Conservation (phyloP, 1,140 invertebrate genomes). For the Bombus superbus region DNA sequence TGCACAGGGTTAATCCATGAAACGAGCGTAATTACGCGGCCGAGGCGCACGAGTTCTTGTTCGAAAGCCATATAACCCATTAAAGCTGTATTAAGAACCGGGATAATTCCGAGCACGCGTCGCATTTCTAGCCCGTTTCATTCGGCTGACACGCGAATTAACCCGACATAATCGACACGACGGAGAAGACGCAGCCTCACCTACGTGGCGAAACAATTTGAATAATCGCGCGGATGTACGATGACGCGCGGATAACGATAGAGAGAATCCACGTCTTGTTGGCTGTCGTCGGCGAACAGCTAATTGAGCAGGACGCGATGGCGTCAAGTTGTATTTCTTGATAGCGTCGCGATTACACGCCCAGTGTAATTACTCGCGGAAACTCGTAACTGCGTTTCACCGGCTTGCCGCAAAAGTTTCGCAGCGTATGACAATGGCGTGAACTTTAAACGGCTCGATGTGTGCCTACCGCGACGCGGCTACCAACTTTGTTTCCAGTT, state of each 20-base stretch:
- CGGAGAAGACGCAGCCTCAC: too few relatives aligned
- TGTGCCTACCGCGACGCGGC: background rate
- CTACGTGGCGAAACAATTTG: conserved; percentile 11
- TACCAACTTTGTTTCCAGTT: background rate
- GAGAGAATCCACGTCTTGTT: background rate
- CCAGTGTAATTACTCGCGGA: conserved; percentile 2
- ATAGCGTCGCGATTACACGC: conserved; percentile 24
- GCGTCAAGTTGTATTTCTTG: background rate
- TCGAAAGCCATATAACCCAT: background rate
- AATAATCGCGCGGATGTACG: conserved; percentile 17
- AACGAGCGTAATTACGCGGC: conserved; percentile 35
- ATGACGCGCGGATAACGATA: conserved; percentile 3
- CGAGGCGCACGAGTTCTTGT: background rate
- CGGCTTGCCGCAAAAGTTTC: background rate
- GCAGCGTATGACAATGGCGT: background rate
- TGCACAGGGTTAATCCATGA: background rate
- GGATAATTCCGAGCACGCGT: conserved; percentile 40
- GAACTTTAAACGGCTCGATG: conserved; percentile 5
- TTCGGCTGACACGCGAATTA: conserved; percentile 32
- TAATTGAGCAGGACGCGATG: conserved; percentile 16
- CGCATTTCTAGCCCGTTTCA: background rate
- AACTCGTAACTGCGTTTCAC: background rate
- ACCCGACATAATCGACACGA: background rate
- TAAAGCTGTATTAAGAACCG: background rate
- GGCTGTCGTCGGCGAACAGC: background rate